Percentiles rank a stretch among this genome's conserved stretches.
These are phyloP conservation scores for Bombus waltoni DNA, from an alignment of 1,140 invertebrate species.

Conservation along the genomic window DNA sequence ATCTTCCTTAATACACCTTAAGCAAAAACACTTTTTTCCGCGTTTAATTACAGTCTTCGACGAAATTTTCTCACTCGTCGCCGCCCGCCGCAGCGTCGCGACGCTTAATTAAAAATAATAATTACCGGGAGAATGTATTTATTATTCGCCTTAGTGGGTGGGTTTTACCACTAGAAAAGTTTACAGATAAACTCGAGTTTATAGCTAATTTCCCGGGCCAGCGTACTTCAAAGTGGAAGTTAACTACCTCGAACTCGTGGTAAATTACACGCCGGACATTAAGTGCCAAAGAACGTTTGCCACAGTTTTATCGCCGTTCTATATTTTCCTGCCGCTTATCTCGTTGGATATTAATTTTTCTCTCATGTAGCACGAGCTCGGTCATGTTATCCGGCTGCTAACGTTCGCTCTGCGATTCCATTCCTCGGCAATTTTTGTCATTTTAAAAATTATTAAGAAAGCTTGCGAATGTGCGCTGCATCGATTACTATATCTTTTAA, in stretches of 20 bases:
- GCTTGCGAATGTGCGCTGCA: not conserved
- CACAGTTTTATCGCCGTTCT: conserved; percentile 54
- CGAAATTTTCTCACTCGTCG: not conserved
- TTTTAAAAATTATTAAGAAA: not conserved
- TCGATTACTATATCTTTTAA: not conserved
- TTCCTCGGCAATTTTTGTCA: not conserved
- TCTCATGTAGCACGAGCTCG: not conserved
- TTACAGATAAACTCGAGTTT: conserved; percentile 63
- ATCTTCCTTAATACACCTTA: not conserved
- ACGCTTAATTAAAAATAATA: conserved; percentile 64
- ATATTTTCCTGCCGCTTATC: conserved; percentile 49
- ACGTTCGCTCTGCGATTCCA: not conserved
- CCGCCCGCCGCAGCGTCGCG: not conserved
- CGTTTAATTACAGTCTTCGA: conserved; percentile 40
- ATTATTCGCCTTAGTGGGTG: conserved; percentile 37
- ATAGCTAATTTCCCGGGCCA: conserved; percentile 60
- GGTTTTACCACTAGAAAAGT: conserved; percentile 58
- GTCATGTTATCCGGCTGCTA: not conserved
- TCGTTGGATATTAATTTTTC: conserved; percentile 43
- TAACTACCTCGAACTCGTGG: conserved; percentile 62
- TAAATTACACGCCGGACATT: conserved; percentile 63
- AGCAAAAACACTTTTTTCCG: not conserved
- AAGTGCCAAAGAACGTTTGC: conserved; percentile 53
- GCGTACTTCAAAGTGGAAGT: conserved; percentile 60
- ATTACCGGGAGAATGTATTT: conserved; percentile 60